A percentile compares a stretch with the other conserved stretches of the same genome.
Evolutionary conservation across 2,113 vertebrate species (phyloP).

Genomic region (Hippocampus barbouri): DNA sequence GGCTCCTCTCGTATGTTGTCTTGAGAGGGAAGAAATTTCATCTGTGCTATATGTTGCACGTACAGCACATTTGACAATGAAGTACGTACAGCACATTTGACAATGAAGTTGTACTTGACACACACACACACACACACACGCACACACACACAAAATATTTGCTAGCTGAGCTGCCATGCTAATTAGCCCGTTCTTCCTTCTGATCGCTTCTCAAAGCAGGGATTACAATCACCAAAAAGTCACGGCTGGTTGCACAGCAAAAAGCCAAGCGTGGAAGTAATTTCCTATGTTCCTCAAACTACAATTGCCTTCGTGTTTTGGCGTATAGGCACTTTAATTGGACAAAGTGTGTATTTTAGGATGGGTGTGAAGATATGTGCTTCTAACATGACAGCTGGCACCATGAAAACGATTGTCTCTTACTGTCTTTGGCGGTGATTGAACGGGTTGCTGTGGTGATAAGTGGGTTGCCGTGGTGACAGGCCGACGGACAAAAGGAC

Average conservation of each 20-base stretch:
- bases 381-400: constrained; percentile 48
- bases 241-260: constrained; percentile 24
- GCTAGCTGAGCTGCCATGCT: constrained; percentile 10
- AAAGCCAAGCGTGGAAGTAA: constrained; percentile 22
- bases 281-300: neutral
- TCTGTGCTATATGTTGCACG: too few species aligned
- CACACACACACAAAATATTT: neutral
- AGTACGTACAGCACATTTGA: too few species aligned
- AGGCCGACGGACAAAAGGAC: constrained; percentile 52
- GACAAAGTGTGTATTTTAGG: neutral
- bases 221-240: constrained; percentile 26
- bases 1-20: too few species aligned
- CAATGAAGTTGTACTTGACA: neutral
- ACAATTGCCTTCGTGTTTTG: neutral
- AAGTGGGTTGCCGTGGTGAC: constrained; percentile 66
- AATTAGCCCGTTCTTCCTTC: constrained; percentile 32
- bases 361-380: constrained; percentile 45
- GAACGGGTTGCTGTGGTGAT: constrained; percentile 65
- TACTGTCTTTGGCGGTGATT: constrained; percentile 48
- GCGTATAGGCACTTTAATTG: neutral
- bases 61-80: too few species aligned
- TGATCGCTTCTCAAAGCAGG: constrained; percentile 12
- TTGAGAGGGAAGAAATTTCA: too few species aligned
- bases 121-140: neutral
- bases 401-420: constrained; percentile 50